Conservation (phyloP, 2,113 vertebrate genomes). For the Ibidorhyncha struthersii region DNA sequence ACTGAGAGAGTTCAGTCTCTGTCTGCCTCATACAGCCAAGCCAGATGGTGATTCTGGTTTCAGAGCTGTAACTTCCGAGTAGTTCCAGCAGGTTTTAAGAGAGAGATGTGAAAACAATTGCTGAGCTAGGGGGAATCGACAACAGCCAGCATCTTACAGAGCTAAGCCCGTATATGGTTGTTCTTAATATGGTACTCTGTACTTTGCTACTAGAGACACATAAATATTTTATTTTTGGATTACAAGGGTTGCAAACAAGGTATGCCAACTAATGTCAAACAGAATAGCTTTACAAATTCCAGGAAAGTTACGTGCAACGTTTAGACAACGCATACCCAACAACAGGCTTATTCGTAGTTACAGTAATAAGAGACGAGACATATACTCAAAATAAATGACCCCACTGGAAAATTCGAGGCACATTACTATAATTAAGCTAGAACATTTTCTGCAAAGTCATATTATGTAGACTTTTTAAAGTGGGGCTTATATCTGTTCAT, state of each 20-base stretch:
- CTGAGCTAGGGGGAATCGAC: neutral
- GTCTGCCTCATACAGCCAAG: neutral
- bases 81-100: neutral
- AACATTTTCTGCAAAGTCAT: slow-evolving; percentile 55
- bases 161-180: slow-evolving; percentile 52
- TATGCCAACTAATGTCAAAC: slow-evolving; percentile 69
- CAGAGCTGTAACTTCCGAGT: neutral
- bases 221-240: slow-evolving; percentile 72
- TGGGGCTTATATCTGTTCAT: neutral
- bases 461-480: slow-evolving; percentile 35
- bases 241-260: slow-evolving; percentile 65
- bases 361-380: slow-evolving; percentile 60
- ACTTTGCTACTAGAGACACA: slow-evolving; percentile 60
- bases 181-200: slow-evolving; percentile 58
- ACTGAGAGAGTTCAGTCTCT: neutral
- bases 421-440: slow-evolving; percentile 66
- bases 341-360: slow-evolving; percentile 56
- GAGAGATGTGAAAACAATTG: neutral
- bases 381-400: slow-evolving; percentile 67
- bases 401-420: slow-evolving; percentile 58
- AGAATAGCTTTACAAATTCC: slow-evolving; percentile 68
- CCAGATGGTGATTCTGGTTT: neutral
- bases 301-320: slow-evolving; percentile 53
- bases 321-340: slow-evolving; percentile 67
- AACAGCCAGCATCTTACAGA: neutral